These are phyloP conservation scores for Ceratothoa steindachneri DNA, from an alignment of 2,888 invertebrate genomes.

Conservation along the genomic window DNA sequence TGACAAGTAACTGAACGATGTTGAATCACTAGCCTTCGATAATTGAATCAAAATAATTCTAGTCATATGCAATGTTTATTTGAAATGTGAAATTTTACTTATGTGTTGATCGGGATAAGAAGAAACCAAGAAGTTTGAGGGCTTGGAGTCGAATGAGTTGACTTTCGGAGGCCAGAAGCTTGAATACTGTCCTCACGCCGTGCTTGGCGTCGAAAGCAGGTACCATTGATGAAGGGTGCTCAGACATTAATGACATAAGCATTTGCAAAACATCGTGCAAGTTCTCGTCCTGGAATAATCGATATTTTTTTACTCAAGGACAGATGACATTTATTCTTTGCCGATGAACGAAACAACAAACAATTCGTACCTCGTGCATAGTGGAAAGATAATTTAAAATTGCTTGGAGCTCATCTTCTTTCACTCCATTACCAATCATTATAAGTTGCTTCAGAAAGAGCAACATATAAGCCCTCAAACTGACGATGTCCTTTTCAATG, in stretches of 20 bases:
- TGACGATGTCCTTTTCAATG: constrained; percentile 82
- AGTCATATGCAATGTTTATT: too few species aligned
- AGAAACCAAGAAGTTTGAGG: constrained; percentile 92
- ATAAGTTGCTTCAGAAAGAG: constrained; percentile 93
- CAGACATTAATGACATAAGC: constrained; percentile 93
- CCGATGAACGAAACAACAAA: too few species aligned
- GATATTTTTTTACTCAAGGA: too few species aligned
- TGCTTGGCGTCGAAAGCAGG: constrained; percentile 97
- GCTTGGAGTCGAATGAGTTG: constrained; percentile 93
- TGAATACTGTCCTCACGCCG: constrained; percentile 94
- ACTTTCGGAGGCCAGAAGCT: constrained; percentile 89
- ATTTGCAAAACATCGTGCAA: constrained; percentile 95
- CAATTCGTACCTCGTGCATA: constrained; percentile 77
- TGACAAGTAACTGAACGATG: too few species aligned
- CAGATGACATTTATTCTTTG: too few species aligned
- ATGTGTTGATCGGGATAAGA: constrained; percentile 94
- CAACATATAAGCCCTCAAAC: constrained; percentile 89
- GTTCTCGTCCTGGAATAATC: constrained; percentile 77
- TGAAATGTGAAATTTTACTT: constrained; percentile 77
- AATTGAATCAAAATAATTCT: too few species aligned
- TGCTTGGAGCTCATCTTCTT: constrained; percentile 97
- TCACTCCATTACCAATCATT: constrained; percentile 92
- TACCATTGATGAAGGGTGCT: constrained; percentile 98
- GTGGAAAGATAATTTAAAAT: constrained; percentile 96
- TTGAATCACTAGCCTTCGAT: too few species aligned